phyloP scores from a whole-genome alignment of 2,888 invertebrate genomes.

The Amiota mariae region DNA sequence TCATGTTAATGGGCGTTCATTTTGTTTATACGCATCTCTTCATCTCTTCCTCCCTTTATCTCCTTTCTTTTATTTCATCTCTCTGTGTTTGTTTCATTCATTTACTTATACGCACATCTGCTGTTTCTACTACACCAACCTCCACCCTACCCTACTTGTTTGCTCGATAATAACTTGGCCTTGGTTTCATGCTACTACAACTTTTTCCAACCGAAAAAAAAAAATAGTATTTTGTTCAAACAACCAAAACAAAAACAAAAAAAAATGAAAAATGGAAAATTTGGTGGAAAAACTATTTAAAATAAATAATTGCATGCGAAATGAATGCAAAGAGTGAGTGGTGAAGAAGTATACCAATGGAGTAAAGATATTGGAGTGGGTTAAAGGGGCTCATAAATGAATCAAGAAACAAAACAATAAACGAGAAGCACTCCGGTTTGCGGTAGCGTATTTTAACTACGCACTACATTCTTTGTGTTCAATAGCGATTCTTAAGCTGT shows the following conservation, averaged over 20 bases:
- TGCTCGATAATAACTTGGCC: not conserved
- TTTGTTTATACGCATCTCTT: not conserved
- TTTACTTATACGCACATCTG: not conserved
- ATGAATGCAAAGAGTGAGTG: too few species aligned
- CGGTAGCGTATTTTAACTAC: not conserved
- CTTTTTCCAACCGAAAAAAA: too few species aligned
- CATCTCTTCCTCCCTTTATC: not conserved
- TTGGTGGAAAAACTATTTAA: slow-evolving; percentile 43
- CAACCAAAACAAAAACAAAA: too few species aligned
- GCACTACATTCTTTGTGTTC: not conserved
- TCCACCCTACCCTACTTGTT: not conserved
- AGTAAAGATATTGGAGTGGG: too few species aligned
- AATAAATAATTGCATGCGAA: slow-evolving; percentile 45
- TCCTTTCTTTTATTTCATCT: not conserved
- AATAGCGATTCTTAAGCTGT: too few species aligned
- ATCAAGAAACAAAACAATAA: not conserved
- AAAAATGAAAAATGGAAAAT: too few species aligned
- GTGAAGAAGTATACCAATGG: too few species aligned
- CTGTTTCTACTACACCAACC: not conserved
- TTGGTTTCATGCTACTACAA: too few species aligned
- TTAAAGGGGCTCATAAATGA: slow-evolving; percentile 11
- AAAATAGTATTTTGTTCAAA: too few species aligned
- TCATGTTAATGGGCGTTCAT: slow-evolving; percentile 17
- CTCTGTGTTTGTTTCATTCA: slow-evolving; percentile 26
- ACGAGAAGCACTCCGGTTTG: not conserved